phyloP scores from a whole-genome alignment of 2,888 invertebrate species.

The Euplexia lucipara region DNA sequence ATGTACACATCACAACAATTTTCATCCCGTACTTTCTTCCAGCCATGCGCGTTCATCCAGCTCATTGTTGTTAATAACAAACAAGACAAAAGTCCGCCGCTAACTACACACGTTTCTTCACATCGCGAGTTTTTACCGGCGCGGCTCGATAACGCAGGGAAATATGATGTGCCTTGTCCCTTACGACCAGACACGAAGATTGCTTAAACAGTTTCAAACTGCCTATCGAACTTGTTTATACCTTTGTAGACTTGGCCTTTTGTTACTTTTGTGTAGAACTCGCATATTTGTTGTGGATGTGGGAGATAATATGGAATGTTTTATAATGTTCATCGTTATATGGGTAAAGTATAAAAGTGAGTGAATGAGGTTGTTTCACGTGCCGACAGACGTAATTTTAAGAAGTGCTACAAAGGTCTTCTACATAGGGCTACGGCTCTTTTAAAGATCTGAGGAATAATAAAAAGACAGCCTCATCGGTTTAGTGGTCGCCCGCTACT shows the following conservation, averaged over 20 bases:
- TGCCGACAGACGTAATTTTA: conserved; percentile 44
- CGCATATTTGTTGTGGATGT: conserved; percentile 43
- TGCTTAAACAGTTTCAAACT: conserved; percentile 69
- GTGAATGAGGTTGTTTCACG: conserved; percentile 32
- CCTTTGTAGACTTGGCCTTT: conserved; percentile 52
- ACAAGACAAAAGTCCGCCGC: conserved; percentile 85
- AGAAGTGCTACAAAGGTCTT: background rate
- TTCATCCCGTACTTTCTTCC: conserved; percentile 66
- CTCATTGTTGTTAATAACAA: conserved; percentile 87
- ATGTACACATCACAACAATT: background rate
- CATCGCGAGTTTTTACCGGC: conserved; percentile 69
- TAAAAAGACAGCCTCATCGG: too few relatives aligned
- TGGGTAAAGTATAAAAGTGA: conserved; percentile 10
- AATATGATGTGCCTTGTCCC: conserved; percentile 69
- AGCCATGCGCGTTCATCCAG: conserved; percentile 67
- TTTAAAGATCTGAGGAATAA: background rate
- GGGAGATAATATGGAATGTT: conserved; percentile 25
- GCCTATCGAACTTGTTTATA: conserved; percentile 64
- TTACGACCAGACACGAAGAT: conserved; percentile 60
- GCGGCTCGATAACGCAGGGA: conserved; percentile 69
- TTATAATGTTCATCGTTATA: background rate
- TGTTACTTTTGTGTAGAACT: conserved; percentile 48
- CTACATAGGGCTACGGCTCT: conserved; percentile 9
- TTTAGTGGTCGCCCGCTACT: too few relatives aligned
- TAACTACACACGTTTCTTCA: conserved; percentile 81